Conservation (phyloP, 2,113 vertebrate genomes). For the Hirundichthys speculiger region DNA sequence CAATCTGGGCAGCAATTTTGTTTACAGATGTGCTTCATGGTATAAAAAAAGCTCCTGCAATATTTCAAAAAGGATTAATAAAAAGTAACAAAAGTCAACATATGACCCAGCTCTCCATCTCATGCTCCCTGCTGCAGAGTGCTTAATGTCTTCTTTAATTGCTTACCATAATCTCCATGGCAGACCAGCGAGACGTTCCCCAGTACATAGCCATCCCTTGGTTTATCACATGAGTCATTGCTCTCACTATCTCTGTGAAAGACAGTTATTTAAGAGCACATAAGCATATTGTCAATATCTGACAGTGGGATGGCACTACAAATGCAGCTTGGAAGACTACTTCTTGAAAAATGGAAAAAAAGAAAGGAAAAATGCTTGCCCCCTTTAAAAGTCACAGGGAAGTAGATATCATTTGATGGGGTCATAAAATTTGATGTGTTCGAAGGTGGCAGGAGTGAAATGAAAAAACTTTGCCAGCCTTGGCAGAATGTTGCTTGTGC, state of each 20-base stretch:
- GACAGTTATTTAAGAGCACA: slow-evolving; percentile 24
- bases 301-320: slow-evolving; percentile 49
- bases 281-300: slow-evolving; percentile 18
- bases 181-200: slow-evolving; percentile 96
- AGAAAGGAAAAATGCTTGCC: background rate
- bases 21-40: too few relatives aligned
- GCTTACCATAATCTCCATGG: slow-evolving; percentile 97
- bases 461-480: slow-evolving; percentile 36
- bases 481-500: slow-evolving; percentile 27
- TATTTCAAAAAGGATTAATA: too few relatives aligned
- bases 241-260: slow-evolving; percentile 90
- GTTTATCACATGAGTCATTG: slow-evolving; percentile 96
- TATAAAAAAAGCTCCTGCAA: too few relatives aligned
- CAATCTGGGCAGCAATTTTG: too few relatives aligned
- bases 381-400: slow-evolving; percentile 8
- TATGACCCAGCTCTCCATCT: too few relatives aligned
- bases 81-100: too few relatives aligned
- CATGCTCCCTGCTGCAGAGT: too few relatives aligned
- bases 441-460: slow-evolving; percentile 34
- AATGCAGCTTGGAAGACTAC: background rate
- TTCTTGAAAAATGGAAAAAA: background rate
- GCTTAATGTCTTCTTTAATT: background rate
- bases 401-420: slow-evolving; percentile 9
- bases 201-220: slow-evolving; percentile 99
- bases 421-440: slow-evolving; percentile 23